Percentiles rank a stretch among this genome's conserved stretches.
Conservation (phyloP, 2,888 invertebrate species). For the Perdita meconis region DNA sequence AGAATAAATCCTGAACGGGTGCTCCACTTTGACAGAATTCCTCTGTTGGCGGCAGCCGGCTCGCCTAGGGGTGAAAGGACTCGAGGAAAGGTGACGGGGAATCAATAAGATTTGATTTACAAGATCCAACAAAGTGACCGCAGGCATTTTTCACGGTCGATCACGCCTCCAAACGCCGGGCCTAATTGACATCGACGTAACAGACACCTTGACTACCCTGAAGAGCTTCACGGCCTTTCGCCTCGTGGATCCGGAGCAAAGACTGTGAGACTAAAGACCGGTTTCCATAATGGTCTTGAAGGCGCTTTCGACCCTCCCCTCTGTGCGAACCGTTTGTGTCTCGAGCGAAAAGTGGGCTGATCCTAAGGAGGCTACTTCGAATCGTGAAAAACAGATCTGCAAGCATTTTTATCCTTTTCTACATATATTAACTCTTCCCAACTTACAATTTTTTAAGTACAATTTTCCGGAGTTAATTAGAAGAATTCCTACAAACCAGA, state of each 20-base stretch:
- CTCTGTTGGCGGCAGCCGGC: slow-evolving; percentile 6
- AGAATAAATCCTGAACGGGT: neutral
- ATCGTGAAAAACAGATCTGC: slow-evolving; percentile 26
- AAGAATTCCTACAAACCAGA: too few relatives aligned
- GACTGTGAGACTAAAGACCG: slow-evolving; percentile 69
- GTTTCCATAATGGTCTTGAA: slow-evolving; percentile 68
- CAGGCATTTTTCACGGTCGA: slow-evolving; percentile 69
- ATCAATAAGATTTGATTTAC: slow-evolving; percentile 72
- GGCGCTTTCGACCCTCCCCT: slow-evolving; percentile 52
- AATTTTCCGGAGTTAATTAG: too few relatives aligned
- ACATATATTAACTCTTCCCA: neutral
- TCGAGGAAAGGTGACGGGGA: slow-evolving; percentile 47
- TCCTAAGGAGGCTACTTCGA: slow-evolving; percentile 31
- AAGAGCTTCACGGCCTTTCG: slow-evolving; percentile 64
- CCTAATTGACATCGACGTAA: slow-evolving; percentile 72
- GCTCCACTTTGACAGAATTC: slow-evolving; percentile 24
- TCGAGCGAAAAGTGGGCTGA: slow-evolving; percentile 28
- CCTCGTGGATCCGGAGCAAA: slow-evolving; percentile 47
- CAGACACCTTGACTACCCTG: slow-evolving; percentile 69
- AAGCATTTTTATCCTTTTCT: neutral
- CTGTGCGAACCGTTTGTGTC: slow-evolving; percentile 42
- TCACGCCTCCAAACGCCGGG: slow-evolving; percentile 66
- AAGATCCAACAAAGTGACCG: slow-evolving; percentile 69
- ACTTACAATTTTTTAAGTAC: neutral
- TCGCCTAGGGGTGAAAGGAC: slow-evolving; percentile 29